These are phyloP conservation scores for Synchiropus splendidus DNA, from an alignment of 2,113 vertebrate genomes.

Conservation along the genomic window DNA sequence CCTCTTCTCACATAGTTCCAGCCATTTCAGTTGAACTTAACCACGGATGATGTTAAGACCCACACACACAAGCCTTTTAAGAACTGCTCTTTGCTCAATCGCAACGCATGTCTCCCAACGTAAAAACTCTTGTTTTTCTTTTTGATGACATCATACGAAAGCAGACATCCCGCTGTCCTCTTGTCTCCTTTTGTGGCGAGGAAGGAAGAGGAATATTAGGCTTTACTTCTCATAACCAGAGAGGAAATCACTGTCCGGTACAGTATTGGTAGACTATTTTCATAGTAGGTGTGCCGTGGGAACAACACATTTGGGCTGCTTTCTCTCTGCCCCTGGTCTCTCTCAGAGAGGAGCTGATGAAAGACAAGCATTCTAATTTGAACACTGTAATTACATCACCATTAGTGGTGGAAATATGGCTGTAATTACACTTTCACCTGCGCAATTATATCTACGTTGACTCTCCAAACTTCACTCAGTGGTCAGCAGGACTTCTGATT, in stretches of 20 bases:
- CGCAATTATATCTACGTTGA: constrained; percentile 23
- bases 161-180: too few relatives aligned
- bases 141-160: too few relatives aligned
- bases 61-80: too few relatives aligned
- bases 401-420: constrained; percentile 21
- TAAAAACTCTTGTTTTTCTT: too few relatives aligned
- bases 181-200: too few relatives aligned
- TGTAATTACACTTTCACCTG: constrained; percentile 35
- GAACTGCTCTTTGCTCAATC: too few relatives aligned
- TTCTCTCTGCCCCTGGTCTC: constrained; percentile 28
- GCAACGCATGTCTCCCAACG: too few relatives aligned
- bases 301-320: constrained; percentile 38
- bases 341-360: constrained; percentile 31
- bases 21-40: too few relatives aligned
- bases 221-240: constrained; percentile 3
- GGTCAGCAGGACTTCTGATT: too few relatives aligned
- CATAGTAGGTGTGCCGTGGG: constrained; percentile 58
- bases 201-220: constrained; percentile 15
- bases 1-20: too few relatives aligned
- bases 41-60: too few relatives aligned
- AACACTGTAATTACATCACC: constrained; percentile 29
- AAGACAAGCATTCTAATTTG: constrained; percentile 14
- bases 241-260: constrained; percentile 44
- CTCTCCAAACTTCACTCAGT: constrained; percentile 4
- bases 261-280: constrained; percentile 54